Base-by-base conservation (phyloP, 2,113 vertebrate species). In the Podarcis cretensis region DNA sequence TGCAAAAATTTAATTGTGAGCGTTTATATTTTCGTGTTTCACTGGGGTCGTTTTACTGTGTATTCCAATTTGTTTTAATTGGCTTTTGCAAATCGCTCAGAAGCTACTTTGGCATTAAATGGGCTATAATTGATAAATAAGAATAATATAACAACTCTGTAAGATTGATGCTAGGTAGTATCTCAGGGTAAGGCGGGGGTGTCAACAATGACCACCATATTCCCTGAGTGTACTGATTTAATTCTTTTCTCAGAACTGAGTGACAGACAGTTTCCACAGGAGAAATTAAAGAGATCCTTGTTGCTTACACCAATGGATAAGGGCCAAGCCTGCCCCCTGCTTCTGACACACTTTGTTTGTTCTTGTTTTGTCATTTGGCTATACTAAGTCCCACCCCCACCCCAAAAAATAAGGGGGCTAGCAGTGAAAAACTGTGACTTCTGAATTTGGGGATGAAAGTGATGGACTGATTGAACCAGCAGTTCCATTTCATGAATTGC, bases 351-450 rank as follows among this genome's bases (percentile, higher is more conserved):
- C 14, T 13, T 73, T 10, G 30, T n/a, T 73, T 73, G n/a, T 14
- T 63, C 59, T 63, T 63, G 16, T 30, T 74, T 35, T 35, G 73
- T 74, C 16, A 74, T 20, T 74, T 74, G n/a, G 14, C 4, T 82
- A 69, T 30, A 69, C 9, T 30, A 10, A 30, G 2, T 54, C 48
- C 48, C 9, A 48, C 48, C 13, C 57, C 16, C 16, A 63, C 59
- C 59, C 59, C 1, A 4, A 69, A 69, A 69, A 30, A 68, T 27
- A 68, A 68, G 25, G 25, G 66, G 3, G 25, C 10, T n/a, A 81
- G 80, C 12, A 78, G 90, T 85, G 69, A 89, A 16, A 13, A 89
- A 40, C 37, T 32, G 0, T 63, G 14, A 1, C 68, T 90, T 94
- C 84, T 88, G 37, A 16, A 48, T 87, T n/a, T 85, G 25, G 43